Evolutionary conservation across 2,888 invertebrate genomes (phyloP), one percentile per base, ranked within the genome.

Genomic region (Pediacus dermestoides): DNA sequence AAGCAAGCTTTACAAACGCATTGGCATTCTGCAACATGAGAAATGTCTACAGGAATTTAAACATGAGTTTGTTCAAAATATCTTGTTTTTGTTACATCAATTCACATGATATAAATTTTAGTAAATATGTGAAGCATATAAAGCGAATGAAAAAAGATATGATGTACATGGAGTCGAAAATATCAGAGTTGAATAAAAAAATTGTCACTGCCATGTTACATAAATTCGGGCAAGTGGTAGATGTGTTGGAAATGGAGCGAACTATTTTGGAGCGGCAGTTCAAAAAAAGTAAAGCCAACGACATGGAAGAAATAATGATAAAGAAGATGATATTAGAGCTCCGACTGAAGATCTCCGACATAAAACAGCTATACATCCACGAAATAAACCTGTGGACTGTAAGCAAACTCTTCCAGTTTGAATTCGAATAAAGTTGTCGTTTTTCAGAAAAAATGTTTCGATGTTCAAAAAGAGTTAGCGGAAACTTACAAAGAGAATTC

Each of bases 121-220:
- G 16, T 16, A 15, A 3, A 8, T 31, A 31, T 14, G 31, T 80
- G 43, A 74, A 74, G 1, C 85, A 87, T 59, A 61, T 85, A 38
- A 75, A 77, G 34, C 77, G 84, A 44, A 82, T 87, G 80, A 78
- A 78, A 61, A 70, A 79, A 1, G 86, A 87, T 59, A 71, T 82
- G 8, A 74, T 75, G 28, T 75, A 76, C 30, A 87, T 87, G 85
- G 72, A 76, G 4, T 65, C 66, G 1, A 71, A 75, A 36, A 80
- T 82, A 1, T 67, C 70, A 2, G 68, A 70, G 4, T 58, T 86
- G 2, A 76, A 81, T 36, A 73, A 73, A 1, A 71, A 68, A 58
- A 74, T 77, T 14, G 62, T 64, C 12, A 8, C 63, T 71, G 68
- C 70, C 26, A 76, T 78, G 72, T 66, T 68, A 26, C 68, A 71